Evolutionary conservation across 2,113 vertebrate genomes (phyloP).

Genomic region (Columba livia): DNA sequence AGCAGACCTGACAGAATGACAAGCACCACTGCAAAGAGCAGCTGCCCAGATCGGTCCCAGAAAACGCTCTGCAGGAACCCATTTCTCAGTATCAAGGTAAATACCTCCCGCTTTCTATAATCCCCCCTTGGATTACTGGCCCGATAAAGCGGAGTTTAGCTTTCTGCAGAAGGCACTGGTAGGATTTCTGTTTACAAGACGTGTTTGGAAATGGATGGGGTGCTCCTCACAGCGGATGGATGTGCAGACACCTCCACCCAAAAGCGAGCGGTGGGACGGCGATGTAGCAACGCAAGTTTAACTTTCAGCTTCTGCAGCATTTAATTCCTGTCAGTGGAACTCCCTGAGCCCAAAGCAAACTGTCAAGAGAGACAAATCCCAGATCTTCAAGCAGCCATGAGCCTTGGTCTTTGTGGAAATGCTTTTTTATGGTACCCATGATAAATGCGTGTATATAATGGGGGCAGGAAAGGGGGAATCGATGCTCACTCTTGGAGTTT

Average conservation of each 20-base stretch:
- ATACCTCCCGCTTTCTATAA: neutral
- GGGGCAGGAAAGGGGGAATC: no score
- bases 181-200: neutral
- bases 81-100: constrained; percentile 60
- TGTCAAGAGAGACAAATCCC: neutral
- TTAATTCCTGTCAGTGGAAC: neutral
- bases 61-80: neutral
- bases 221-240: accelerated
- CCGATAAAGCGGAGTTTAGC: neutral
- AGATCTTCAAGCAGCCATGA: neutral
- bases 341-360: neutral
- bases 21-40: neutral
- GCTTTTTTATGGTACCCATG: neutral
- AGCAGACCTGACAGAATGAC: neutral
- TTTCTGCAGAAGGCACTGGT: neutral
- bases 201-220: accelerated
- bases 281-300: neutral
- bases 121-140: accelerated
- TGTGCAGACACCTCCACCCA: accelerated
- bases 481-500: neutral
- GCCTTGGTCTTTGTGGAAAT: neutral
- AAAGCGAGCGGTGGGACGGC: accelerated
- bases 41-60: accelerated
- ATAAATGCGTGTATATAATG: neutral
- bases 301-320: neutral